Conservation (phyloP, 2,888 invertebrate genomes). For the Lypha dubia region DNA sequence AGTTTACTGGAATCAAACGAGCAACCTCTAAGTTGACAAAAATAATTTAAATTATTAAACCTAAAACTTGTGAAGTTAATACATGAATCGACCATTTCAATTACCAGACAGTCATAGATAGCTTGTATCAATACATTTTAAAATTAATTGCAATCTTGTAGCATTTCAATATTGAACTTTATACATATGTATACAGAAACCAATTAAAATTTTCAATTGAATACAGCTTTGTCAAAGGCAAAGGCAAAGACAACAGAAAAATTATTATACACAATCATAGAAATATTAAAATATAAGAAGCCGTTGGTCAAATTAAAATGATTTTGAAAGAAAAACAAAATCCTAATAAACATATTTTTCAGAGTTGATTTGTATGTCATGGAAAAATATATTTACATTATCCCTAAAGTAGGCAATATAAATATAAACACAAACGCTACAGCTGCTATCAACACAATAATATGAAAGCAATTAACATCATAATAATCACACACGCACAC, state of each 20-base stretch:
- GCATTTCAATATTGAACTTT: too few relatives aligned
- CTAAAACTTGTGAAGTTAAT: too few relatives aligned
- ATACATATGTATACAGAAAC: too few relatives aligned
- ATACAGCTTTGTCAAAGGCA: too few relatives aligned
- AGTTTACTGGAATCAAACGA: too few relatives aligned
- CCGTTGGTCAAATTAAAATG: conserved; percentile 8
- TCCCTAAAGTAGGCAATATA: conserved; percentile 45
- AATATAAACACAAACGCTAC: conserved; percentile 38
- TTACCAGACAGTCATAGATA: too few relatives aligned
- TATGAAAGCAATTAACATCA: neutral
- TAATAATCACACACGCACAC: neutral
- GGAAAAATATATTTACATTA: neutral
- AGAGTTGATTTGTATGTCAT: neutral
- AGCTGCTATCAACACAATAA: neutral
- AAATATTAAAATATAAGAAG: neutral
- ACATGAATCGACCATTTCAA: too few relatives aligned
- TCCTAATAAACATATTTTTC: neutral
- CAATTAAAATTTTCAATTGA: too few relatives aligned
- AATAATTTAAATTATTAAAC: too few relatives aligned
- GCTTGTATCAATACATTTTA: too few relatives aligned
- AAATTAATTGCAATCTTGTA: too few relatives aligned
- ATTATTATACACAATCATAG: neutral
- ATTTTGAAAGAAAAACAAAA: conserved; percentile 24
- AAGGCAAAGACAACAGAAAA: neutral
- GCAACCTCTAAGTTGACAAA: too few relatives aligned